Conservation (phyloP, 2,797 vertebrate species). For the Diceros bicornis region DNA sequence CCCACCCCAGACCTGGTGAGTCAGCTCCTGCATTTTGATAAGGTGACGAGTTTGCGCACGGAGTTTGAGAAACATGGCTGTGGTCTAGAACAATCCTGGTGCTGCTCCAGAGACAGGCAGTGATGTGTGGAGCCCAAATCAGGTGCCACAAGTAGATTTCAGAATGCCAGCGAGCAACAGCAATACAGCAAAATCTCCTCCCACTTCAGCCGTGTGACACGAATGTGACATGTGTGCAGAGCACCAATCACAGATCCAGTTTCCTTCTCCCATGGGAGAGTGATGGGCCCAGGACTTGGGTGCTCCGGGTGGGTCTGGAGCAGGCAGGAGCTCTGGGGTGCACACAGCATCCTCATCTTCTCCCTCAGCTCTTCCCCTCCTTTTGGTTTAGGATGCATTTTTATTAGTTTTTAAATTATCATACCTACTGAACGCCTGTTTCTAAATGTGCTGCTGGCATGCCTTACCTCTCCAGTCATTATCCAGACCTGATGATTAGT, state of each 20-base stretch:
- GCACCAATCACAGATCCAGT: no score
- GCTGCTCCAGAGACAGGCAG: not conserved
- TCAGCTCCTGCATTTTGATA: not conserved
- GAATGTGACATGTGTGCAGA: not conserved
- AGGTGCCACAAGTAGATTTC: not conserved
- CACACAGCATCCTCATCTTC: not conserved
- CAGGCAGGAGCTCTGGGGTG: not conserved
- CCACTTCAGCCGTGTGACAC: not conserved
- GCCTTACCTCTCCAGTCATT: not conserved
- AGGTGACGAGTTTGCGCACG: not conserved
- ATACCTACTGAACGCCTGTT: not conserved
- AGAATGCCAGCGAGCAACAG: not conserved
- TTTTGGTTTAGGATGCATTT: not conserved
- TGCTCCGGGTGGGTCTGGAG: not conserved
- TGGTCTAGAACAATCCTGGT: not conserved
- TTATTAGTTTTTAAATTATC: not conserved
- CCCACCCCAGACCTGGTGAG: not conserved
- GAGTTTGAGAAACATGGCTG: not conserved
- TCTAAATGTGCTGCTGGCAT: not conserved
- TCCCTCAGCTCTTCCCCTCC: not conserved
- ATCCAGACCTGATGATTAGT: not conserved
- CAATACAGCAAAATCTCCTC: no score
- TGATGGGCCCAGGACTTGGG: fast-evolving
- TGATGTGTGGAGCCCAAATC: not conserved
- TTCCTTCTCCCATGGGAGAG: no score